Base-by-base conservation (phyloP, 2,113 vertebrate genomes). In the Myotis yumanensis region DNA sequence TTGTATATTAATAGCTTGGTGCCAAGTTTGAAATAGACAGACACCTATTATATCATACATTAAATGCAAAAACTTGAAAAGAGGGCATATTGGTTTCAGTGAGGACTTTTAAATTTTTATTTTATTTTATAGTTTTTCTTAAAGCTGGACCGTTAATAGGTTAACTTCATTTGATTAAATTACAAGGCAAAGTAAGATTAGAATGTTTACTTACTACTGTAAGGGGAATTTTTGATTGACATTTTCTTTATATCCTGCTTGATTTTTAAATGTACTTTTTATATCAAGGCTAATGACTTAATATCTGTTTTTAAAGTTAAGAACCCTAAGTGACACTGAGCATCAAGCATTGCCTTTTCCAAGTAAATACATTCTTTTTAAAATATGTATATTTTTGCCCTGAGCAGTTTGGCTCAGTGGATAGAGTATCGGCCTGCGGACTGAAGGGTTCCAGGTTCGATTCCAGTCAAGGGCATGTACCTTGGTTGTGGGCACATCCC, bases 341-440 rank as follows among this genome's bases (percentile, higher is more conserved):
- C 40, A 20, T 64, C 51, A 84, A 16, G 30, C 28, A 30, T 79
- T 23, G 59, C 43, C 43, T 88, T 95, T 95, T 72, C 40, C 18
- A 91, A 76, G 43, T 91, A 86, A 77, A 89, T 93, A 37, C 14
- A n/a, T 81, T 93, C 25, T 91, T 95, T 92, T 76, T 2, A 62
- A 62, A 62, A 62, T 9, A 57, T 57, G 22, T 57, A 62, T 28
- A 25, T 59, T 59, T 28, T 46, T 46, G 46, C 46, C 46, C 46
- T 46, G 46, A 46, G 11, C 11, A 46, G 46, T 46, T 46, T 46
- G 46, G 46, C 46, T 46, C 46, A 46, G 46, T 46, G 46, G 11
- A 11, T 46, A 46, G 46, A 46, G 46, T 46, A 7, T 46, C 46
- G 8, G 11, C 46, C 46, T 46, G 46, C 11, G 11, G 10, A 46